Conservation (phyloP, 2,888 invertebrate genomes). For the Crematogaster levior region DNA sequence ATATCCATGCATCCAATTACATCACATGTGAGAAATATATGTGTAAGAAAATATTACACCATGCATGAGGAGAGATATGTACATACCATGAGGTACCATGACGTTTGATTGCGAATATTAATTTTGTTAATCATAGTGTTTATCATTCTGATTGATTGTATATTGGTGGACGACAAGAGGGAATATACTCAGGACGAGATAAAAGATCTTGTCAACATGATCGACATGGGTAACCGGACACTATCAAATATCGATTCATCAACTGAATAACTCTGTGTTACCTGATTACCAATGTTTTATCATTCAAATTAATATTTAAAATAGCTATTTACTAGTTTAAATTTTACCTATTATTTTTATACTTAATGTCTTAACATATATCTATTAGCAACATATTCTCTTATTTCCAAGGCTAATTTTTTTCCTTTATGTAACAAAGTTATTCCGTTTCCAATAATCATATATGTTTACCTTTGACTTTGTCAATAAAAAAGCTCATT, state of each 20-base stretch:
- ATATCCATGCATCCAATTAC: slow-evolving; percentile 57
- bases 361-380: neutral
- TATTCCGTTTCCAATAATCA: slow-evolving; percentile 35
- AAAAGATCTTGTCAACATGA: slow-evolving; percentile 92
- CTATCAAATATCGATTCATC: slow-evolving; percentile 61
- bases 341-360: neutral
- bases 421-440: slow-evolving; percentile 21
- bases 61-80: slow-evolving; percentile 53
- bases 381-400: neutral
- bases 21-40: slow-evolving; percentile 41
- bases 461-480: slow-evolving; percentile 30
- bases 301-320: neutral
- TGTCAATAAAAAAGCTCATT: slow-evolving; percentile 65
- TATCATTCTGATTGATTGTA: slow-evolving; percentile 19
- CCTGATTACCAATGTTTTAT: neutral
- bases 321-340: neutral
- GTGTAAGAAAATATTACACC: slow-evolving; percentile 49
- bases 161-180: slow-evolving; percentile 93
- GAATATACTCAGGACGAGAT: slow-evolving; percentile 96
- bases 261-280: slow-evolving; percentile 23
- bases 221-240: slow-evolving; percentile 89
- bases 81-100: slow-evolving; percentile 48
- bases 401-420: neutral
- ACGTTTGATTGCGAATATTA: slow-evolving; percentile 35
- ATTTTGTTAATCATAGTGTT: slow-evolving; percentile 22